Base-by-base conservation (phyloP, 2,888 invertebrate species). In the Andrena camellia region DNA sequence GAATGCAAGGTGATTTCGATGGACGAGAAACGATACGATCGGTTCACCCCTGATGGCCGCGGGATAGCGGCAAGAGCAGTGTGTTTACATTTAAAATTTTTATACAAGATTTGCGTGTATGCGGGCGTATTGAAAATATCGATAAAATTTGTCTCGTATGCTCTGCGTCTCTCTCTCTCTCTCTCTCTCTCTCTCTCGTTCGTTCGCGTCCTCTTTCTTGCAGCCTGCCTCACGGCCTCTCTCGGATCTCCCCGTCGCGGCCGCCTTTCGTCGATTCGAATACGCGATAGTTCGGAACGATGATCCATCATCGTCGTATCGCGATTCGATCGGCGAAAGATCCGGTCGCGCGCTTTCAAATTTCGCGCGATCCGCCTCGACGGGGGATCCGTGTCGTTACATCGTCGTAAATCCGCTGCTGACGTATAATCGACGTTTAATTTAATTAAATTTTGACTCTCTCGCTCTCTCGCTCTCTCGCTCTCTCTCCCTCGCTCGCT, bases 51-150 rank as follows among this genome's bases (percentile, higher is more conserved):
- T 8, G 52, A 63, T 60, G 48, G 64, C 54, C 69, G 63, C 57
- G 83, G 82, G 31, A 13, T 52, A 78, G 54, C 88, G 88, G 74
- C 89, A 84, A 80, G 87, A 89, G 89, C 89, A 78, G 83, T 89
- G 84, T 84, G 86, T 89, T 85, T 89, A 88, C 81, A 89, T 89
- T 86, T 84, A 87, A 88, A 89, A 80, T 85, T 83, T 89, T 89
- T 89, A 89, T 87, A 88, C 85, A 89, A 88, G 89, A 89, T 88
- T 83, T 89, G 82, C 86, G 86, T 92, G 89, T 92, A 91, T 90
- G 91, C 88, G 90, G 90, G 89, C 91, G 90, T 92, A 93, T 90
- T 91, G 91, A 93, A 93, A 92, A 93, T 93, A 93, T 92, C 86
- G 86, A 90, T 90, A 90, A 92, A 89, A 87, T 88, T 92, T 90